phyloP scores from a whole-genome alignment of 92 coral and sea anemone species.

The Palythoa grandis region DNA sequence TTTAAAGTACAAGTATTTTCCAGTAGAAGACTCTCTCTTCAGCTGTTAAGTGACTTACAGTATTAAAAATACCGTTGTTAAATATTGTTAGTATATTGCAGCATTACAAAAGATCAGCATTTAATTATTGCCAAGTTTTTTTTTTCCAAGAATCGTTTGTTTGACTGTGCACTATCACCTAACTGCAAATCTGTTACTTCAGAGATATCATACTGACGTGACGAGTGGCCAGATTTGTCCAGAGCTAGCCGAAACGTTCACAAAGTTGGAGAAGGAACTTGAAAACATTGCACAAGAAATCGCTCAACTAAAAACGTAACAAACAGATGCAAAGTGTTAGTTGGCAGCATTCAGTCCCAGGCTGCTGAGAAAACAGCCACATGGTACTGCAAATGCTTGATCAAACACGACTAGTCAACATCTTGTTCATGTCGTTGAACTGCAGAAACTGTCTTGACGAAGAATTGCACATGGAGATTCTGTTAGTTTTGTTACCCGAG shows the following conservation, averaged over 20 bases:
- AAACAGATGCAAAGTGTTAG: not conserved
- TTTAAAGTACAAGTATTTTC: no score
- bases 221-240: slow-evolving; percentile 52
- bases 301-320: slow-evolving; percentile 51
- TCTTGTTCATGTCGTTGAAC: not conserved
- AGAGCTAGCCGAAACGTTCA: slow-evolving; percentile 54
- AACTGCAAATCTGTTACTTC: not conserved
- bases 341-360: not conserved
- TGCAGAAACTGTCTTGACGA: not conserved
- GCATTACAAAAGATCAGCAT: not conserved
- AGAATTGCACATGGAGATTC: no score
- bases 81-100: no score
- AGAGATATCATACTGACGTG: slow-evolving; percentile 73
- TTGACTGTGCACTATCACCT: not conserved
- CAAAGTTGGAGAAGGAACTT: slow-evolving; percentile 57
- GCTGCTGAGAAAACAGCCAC: not conserved
- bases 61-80: no score
- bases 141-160: not conserved
- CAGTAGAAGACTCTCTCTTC: no score
- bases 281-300: slow-evolving; percentile 53
- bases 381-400: not conserved
- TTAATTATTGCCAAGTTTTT: not conserved
- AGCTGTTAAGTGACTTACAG: no score
- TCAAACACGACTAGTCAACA: not conserved
- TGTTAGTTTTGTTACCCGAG: no score